phyloP scores from a whole-genome alignment of 2,113 vertebrate species.

The Enhydra lutris region DNA sequence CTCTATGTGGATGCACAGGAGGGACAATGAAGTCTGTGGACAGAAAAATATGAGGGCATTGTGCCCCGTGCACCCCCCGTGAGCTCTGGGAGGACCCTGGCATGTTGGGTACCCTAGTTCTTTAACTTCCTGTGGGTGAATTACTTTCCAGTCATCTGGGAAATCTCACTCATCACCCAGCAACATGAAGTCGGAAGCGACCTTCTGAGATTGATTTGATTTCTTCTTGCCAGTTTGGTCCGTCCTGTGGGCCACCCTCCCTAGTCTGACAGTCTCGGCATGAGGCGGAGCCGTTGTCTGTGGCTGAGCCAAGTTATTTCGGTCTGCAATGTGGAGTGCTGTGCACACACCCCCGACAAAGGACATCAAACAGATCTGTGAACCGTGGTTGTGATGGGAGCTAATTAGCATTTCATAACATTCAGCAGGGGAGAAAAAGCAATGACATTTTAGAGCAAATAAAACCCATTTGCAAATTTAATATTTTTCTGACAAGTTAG shows the following conservation, averaged over 20 bases:
- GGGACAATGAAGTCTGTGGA: not conserved
- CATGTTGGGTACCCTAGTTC: fast-evolving
- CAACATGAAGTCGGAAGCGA: fast-evolving
- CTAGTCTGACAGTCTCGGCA: fast-evolving
- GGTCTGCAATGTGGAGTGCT: not conserved
- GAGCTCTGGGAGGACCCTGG: too few relatives aligned
- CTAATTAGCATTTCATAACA: conserved; percentile 75
- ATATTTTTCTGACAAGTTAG: conserved; percentile 50
- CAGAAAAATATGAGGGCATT: not conserved
- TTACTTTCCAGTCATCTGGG: fast-evolving
- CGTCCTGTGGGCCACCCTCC: not conserved
- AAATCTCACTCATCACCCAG: fast-evolving
- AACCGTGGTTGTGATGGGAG: conserved; percentile 62
- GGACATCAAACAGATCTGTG: conserved; percentile 38
- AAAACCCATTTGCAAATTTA: conserved; percentile 66
- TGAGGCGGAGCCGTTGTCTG: fast-evolving
- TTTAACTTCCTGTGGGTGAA: not conserved
- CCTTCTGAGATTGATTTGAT: fast-evolving
- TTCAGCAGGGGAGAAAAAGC: conserved; percentile 27
- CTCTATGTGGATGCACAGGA: fast-evolving
- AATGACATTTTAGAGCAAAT: conserved; percentile 62
- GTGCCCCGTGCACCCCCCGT: fast-evolving
- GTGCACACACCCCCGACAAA: not conserved
- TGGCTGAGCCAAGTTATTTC: not conserved
- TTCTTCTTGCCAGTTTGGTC: not conserved